Conservation (phyloP, 2,888 invertebrate genomes). For the Caenorhabditis imperialis region DNA sequence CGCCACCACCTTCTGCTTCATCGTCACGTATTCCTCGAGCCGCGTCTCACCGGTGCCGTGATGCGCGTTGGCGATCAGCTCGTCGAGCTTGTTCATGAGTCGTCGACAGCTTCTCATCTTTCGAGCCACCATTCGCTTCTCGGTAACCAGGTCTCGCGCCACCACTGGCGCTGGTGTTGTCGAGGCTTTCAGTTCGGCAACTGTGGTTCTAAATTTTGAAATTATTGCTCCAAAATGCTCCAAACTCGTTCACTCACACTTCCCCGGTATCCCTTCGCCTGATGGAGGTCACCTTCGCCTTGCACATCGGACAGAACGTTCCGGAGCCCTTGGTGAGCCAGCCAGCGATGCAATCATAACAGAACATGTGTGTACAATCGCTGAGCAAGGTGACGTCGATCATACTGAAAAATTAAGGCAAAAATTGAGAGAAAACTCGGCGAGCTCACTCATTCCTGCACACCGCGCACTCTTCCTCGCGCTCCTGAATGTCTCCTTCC, state of each 20-base stretch:
- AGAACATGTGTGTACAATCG: constrained; percentile 53
- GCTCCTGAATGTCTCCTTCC: background rate
- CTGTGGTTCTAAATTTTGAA: constrained; percentile 3
- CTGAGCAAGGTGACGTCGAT: constrained; percentile 27
- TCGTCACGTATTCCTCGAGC: background rate
- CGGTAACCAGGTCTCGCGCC: constrained; percentile 21
- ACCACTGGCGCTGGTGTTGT: constrained; percentile 19
- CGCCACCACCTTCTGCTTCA: constrained; percentile 19
- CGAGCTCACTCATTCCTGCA: constrained; percentile 34
- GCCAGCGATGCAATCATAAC: constrained; percentile 49
- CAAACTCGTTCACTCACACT: background rate
- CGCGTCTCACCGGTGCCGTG: background rate
- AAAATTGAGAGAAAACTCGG: background rate
- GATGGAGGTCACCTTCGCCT: constrained; percentile 22
- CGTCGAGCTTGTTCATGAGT: constrained; percentile 28
- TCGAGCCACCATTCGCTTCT: constrained; percentile 28
- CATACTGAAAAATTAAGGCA: constrained; percentile 27
- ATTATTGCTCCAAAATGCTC: too few relatives aligned
- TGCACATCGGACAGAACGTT: constrained; percentile 48
- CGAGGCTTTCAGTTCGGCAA: background rate
- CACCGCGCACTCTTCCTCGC: constrained; percentile 35
- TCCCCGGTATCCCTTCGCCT: constrained; percentile 3
- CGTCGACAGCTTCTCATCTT: constrained; percentile 29
- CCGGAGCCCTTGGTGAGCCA: constrained; percentile 42
- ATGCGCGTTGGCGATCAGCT: too few relatives aligned